phyloP scores from a whole-genome alignment of 2,113 vertebrate species.

The Melozone crissalis region DNA sequence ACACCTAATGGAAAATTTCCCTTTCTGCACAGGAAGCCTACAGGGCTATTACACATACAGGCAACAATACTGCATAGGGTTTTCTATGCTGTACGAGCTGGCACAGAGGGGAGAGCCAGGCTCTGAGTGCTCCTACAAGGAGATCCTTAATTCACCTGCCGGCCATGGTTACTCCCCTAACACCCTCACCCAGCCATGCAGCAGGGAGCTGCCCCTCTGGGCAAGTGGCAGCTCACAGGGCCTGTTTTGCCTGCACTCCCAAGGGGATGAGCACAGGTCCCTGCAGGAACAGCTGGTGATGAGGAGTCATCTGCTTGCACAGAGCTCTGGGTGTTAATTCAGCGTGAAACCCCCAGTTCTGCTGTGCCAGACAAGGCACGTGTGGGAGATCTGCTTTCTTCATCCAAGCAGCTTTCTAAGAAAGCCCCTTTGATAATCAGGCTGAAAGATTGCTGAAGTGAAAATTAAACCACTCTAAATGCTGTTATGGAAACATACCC shows the following conservation, averaged over 20 bases:
- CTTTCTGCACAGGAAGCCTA: neutral
- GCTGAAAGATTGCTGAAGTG: conserved; percentile 24
- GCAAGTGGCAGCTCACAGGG: neutral
- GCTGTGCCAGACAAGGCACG: neutral
- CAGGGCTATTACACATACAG: neutral
- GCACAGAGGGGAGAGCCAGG: neutral
- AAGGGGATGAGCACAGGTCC: neutral
- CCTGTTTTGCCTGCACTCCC: neutral
- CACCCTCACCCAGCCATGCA: accelerated
- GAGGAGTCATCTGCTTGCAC: neutral
- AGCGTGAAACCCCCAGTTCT: neutral
- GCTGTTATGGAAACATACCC: neutral
- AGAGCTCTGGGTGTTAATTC: accelerated
- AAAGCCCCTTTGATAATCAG: conserved; percentile 10
- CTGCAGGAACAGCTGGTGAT: neutral
- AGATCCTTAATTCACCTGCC: neutral
- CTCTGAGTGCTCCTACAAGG: neutral
- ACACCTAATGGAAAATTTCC: neutral
- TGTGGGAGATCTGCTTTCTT: neutral
- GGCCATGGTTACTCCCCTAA: neutral
- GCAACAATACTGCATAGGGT: accelerated
- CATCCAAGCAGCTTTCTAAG: neutral
- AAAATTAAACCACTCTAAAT: conserved; percentile 40
- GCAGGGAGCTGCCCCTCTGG: neutral
- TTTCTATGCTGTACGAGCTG: neutral